Conservation (phyloP, 2,888 invertebrate species). For the Syrphus vitripennis region DNA sequence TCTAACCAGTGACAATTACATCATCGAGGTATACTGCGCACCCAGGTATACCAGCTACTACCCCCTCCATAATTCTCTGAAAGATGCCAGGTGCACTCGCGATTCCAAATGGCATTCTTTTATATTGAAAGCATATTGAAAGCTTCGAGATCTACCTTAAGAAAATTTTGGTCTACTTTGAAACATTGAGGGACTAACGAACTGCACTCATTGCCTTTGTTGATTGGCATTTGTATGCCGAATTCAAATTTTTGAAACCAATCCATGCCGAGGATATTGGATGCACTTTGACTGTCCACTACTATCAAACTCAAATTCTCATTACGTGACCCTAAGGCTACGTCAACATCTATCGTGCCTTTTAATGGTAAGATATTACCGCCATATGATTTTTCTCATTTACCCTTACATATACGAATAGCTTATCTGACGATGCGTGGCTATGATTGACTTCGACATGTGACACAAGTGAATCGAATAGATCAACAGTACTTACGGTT, state of each 20-base stretch:
- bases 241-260: slow-evolving; percentile 34
- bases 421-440: not conserved
- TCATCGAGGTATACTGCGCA: slow-evolving; percentile 19
- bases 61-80: slow-evolving; percentile 25
- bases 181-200: not conserved
- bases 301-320: not conserved
- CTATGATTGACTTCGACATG: not conserved
- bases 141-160: not conserved
- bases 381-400: slow-evolving; percentile 9
- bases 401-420: slow-evolving; percentile 10
- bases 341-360: not conserved
- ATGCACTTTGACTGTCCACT: slow-evolving; percentile 16
- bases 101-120: no score
- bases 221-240: not conserved
- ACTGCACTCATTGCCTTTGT: not conserved
- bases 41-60: no score
- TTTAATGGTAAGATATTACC: slow-evolving; percentile 1
- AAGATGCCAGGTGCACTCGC: slow-evolving; percentile 6
- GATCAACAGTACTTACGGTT: slow-evolving; percentile 21
- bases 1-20: not conserved
- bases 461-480: not conserved
- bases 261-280: slow-evolving; percentile 38
- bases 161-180: not conserved
- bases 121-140: no score
- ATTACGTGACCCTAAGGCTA: not conserved